These are phyloP conservation scores for Xanthorhoe spadicearia DNA, from an alignment of 2,888 invertebrate genomes.

Conservation along the genomic window DNA sequence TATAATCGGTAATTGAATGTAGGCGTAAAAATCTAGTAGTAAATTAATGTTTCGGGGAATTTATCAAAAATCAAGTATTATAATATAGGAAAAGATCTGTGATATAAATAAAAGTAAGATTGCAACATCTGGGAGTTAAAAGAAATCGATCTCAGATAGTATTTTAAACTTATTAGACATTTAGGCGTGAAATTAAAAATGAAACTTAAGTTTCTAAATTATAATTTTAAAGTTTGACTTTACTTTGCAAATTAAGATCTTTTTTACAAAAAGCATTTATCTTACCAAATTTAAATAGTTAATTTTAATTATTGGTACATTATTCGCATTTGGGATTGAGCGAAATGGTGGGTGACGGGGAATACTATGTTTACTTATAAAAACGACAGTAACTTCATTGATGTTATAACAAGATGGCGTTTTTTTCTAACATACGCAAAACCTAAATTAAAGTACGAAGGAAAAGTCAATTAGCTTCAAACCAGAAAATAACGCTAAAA, in stretches of 20 bases:
- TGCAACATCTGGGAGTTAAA: conserved; percentile 75
- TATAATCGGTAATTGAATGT: conserved; percentile 54
- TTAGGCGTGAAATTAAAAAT: conserved; percentile 26
- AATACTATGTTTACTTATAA: background rate
- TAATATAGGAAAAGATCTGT: conserved; percentile 80
- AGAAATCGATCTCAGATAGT: conserved; percentile 75
- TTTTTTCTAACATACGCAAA: background rate
- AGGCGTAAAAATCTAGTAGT: conserved; percentile 64
- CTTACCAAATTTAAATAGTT: conserved; percentile 38
- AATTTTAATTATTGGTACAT: conserved; percentile 42
- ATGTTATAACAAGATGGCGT: background rate
- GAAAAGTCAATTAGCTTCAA: conserved; percentile 17
- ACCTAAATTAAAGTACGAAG: background rate
- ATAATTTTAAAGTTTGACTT: conserved; percentile 28
- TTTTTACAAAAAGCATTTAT: conserved; percentile 41
- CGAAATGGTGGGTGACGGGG: background rate
- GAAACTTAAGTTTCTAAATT: conserved; percentile 7
- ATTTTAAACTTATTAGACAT: conserved; percentile 56
- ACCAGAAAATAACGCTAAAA: background rate
- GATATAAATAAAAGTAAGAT: conserved; percentile 77
- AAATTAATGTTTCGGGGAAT: conserved; percentile 55
- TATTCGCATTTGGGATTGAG: conserved; percentile 18
- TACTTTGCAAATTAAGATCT: conserved; percentile 26
- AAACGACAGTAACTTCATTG: background rate
- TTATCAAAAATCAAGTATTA: conserved; percentile 74